These are phyloP conservation scores for Heterodera carotae DNA, from an alignment of 1,140 invertebrate species.

Conservation along the genomic window DNA sequence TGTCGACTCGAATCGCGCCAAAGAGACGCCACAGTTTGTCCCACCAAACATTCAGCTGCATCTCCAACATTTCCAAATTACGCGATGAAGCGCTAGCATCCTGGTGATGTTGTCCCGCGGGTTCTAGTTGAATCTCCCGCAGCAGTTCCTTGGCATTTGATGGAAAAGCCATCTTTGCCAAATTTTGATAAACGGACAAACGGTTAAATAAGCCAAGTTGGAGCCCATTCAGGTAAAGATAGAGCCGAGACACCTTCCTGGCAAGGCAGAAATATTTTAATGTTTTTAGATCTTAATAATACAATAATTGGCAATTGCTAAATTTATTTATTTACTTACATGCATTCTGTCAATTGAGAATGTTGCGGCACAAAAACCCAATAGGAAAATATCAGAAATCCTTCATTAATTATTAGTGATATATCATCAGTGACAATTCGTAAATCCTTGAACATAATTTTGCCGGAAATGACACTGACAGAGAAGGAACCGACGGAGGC, in stretches of 20 bases:
- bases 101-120: not conserved
- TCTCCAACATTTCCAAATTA: constrained; percentile 39
- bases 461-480: constrained; percentile 85
- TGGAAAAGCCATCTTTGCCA: constrained; percentile 87
- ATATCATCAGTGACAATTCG: constrained; percentile 92
- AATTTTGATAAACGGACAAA: constrained; percentile 80
- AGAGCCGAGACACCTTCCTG: constrained; percentile 88
- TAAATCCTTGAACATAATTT: constrained; percentile 97
- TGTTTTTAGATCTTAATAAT: too few relatives aligned
- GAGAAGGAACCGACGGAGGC: constrained; percentile 79
- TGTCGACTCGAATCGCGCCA: constrained; percentile 91
- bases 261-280: constrained; percentile 72
- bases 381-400: constrained; percentile 72
- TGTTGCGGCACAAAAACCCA: constrained; percentile 54
- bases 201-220: constrained; percentile 94
- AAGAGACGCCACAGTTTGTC: constrained; percentile 89
- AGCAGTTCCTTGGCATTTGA: constrained; percentile 70
- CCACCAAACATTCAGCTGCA: constrained; percentile 51
- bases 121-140: constrained; percentile 8
- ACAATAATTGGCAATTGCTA: constrained; percentile 70
- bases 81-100: constrained; percentile 1
- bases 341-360: constrained; percentile 17
- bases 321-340: constrained; percentile 40
- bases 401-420: constrained; percentile 88
- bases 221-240: constrained; percentile 89